Evolutionary conservation across 2,113 vertebrate genomes (phyloP).

Genomic region (Sardina pilchardus): DNA sequence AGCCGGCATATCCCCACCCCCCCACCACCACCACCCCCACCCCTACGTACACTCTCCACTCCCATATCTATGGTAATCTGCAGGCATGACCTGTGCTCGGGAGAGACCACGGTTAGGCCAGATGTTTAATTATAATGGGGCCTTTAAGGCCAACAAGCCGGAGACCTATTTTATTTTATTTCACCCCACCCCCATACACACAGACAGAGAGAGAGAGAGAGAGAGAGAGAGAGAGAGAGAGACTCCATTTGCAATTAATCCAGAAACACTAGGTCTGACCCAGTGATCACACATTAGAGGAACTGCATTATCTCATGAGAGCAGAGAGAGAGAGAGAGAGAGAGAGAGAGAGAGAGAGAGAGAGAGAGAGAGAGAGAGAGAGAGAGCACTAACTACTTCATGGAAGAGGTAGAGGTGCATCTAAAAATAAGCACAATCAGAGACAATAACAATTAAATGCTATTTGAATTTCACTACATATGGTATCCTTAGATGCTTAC

Average conservation of each 20-base stretch:
- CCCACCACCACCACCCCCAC: too few species aligned
- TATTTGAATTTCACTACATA: not conserved
- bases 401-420: not conserved
- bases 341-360: not conserved
- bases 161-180: conserved; percentile 31
- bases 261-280: conserved; percentile 48
- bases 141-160: conserved; percentile 34
- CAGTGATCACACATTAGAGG: conserved; percentile 60
- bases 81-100: conserved; percentile 3
- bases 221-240: too few species aligned
- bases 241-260: conserved; percentile 57
- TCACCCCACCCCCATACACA: conserved; percentile 3
- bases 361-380: too few species aligned
- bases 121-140: conserved; percentile 48
- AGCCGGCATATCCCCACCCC: not conserved
- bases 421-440: not conserved
- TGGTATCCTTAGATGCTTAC: not conserved
- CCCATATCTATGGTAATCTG: not conserved
- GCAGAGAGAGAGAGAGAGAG: not conserved
- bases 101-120: not conserved
- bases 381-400: not conserved
- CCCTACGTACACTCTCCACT: not conserved
- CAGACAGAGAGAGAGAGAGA: conserved; percentile 25
- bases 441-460: not conserved
- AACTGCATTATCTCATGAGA: conserved; percentile 48